A percentile compares a stretch with the other conserved stretches of the same genome.
Evolutionary conservation across 2,113 vertebrate species (phyloP).

Genomic region (Eidolon helvum): DNA sequence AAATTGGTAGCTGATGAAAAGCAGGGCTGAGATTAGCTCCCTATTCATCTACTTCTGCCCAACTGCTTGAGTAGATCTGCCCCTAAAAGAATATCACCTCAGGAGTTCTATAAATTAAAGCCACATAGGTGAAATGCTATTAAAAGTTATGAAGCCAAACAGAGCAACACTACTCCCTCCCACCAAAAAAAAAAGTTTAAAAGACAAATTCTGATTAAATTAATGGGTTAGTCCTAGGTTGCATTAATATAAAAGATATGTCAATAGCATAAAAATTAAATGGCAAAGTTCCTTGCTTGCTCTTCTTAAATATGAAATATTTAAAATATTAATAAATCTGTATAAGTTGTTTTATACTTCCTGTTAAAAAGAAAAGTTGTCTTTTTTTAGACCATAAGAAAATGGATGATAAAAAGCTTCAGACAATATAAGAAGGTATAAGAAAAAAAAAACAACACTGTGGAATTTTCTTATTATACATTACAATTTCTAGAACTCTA

Average conservation of each 20-base stretch:
- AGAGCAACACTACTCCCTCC: not conserved
- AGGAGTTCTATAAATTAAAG: conserved; percentile 35
- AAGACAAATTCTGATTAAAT: not conserved
- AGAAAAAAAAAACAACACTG: not conserved
- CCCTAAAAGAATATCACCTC: not conserved
- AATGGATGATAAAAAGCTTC: not conserved
- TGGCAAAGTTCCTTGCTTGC: not conserved
- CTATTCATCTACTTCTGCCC: not conserved
- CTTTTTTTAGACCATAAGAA: not conserved
- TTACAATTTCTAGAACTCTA: not conserved
- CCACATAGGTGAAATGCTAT: not conserved
- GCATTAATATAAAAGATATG: conserved; percentile 29
- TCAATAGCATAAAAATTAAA: not conserved
- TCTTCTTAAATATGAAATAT: conserved; percentile 20
- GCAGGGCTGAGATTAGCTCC: not conserved
- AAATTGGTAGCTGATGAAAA: not conserved
- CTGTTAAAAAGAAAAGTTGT: conserved; percentile 36
- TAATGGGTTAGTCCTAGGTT: not conserved
- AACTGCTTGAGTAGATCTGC: not conserved
- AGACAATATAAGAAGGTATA: not conserved
- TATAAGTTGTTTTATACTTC: not conserved
- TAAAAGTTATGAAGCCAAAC: conserved; percentile 38
- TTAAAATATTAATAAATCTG: conserved; percentile 42
- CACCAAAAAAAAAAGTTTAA: not conserved
- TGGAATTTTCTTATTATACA: conserved; percentile 15